phyloP scores from a whole-genome alignment of 2,113 vertebrate species.

The Progne subis region DNA sequence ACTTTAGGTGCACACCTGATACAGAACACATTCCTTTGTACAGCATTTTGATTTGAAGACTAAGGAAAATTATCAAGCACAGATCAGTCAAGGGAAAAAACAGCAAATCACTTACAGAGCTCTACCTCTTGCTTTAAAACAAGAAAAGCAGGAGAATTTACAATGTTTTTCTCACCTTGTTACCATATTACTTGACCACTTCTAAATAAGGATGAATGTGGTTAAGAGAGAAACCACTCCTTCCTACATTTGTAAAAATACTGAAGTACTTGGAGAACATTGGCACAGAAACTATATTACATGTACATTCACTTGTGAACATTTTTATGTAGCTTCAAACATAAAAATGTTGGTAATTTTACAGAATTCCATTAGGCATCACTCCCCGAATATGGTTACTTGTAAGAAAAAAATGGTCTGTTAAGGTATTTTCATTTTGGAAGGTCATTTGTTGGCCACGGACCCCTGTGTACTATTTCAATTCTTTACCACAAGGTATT shows the following conservation, averaged over 20 bases:
- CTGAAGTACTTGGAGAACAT: neutral
- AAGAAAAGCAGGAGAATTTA: neutral
- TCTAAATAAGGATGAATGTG: neutral
- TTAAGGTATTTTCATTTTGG: neutral
- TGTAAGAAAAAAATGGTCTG: neutral
- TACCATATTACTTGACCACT: neutral
- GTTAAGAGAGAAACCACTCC: slow-evolving; percentile 3
- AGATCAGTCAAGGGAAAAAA: neutral
- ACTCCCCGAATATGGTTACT: neutral
- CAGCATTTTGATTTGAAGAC: neutral
- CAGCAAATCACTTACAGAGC: neutral
- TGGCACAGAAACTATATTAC: neutral
- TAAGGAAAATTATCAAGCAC: neutral
- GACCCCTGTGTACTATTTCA: neutral
- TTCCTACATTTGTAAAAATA: neutral
- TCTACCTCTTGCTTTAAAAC: neutral
- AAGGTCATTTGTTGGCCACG: neutral
- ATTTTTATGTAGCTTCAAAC: slow-evolving; percentile 14
- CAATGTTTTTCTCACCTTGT: neutral
- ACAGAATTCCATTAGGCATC: neutral
- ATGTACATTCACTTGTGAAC: slow-evolving; percentile 38
- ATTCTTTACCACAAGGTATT: neutral
- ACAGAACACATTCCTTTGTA: neutral
- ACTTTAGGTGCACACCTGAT: neutral
- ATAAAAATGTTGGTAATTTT: neutral